phyloP scores from a whole-genome alignment of 2,113 vertebrate species.

The Aphyosemion australe region DNA sequence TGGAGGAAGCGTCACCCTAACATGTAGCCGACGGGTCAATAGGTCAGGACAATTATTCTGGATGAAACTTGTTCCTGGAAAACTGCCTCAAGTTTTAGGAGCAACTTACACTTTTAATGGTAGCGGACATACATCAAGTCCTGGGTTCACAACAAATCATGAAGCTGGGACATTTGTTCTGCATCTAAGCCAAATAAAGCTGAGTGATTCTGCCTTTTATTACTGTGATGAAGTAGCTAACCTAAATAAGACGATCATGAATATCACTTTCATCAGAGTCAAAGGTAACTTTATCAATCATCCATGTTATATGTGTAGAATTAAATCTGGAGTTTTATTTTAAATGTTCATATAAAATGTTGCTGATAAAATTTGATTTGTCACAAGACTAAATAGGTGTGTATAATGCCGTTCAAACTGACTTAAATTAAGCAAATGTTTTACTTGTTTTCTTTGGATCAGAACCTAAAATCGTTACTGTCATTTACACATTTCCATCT shows the following conservation, averaged over 20 bases:
- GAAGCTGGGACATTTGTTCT: slow-evolving; percentile 35
- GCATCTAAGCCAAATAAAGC: slow-evolving; percentile 1
- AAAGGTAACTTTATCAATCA: slow-evolving; percentile 38
- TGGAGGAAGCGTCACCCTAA: slow-evolving; percentile 19
- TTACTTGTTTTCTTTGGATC: background rate
- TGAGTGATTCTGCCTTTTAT: slow-evolving; percentile 44
- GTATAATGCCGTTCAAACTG: no score
- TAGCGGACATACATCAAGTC: fast-evolving
- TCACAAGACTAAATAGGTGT: background rate
- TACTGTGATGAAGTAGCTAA: slow-evolving; percentile 36
- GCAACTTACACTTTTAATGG: background rate
- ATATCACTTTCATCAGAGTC: slow-evolving; percentile 9
- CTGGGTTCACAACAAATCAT: slow-evolving; percentile 24
- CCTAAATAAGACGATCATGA: background rate
- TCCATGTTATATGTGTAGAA: background rate
- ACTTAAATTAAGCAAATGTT: background rate
- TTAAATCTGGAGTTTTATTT: background rate
- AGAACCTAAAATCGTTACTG: background rate
- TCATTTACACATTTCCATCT: background rate
- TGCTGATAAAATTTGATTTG: fast-evolving
- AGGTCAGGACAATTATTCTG: fast-evolving
- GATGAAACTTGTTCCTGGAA: slow-evolving; percentile 44
- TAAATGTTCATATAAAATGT: no score
- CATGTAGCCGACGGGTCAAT: fast-evolving
- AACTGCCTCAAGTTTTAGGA: slow-evolving; percentile 29